These are phyloP conservation scores for Naja naja DNA, from an alignment of 2,113 vertebrate species.

Conservation along the genomic window DNA sequence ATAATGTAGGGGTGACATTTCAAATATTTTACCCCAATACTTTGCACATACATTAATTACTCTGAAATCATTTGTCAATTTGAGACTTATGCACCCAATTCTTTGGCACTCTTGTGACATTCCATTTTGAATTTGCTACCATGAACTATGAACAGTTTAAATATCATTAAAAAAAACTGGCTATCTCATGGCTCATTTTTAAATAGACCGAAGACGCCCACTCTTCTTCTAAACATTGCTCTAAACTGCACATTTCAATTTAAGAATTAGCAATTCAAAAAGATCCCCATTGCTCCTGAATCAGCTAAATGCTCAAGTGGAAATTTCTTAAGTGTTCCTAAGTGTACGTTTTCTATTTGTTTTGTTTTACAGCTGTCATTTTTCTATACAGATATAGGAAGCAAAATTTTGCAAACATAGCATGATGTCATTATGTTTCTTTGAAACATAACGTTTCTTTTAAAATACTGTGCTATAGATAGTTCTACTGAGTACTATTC, in stretches of 20 bases:
- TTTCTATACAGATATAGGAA: neutral
- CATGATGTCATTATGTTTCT: neutral
- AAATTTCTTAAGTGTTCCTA: neutral
- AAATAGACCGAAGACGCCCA: neutral
- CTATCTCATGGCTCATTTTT: neutral
- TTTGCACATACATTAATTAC: neutral
- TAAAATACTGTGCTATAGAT: neutral
- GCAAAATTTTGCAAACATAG: neutral
- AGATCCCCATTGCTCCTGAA: neutral
- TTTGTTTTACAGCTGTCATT: neutral
- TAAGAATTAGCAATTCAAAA: neutral
- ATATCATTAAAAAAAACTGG: neutral
- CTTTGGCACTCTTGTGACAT: neutral
- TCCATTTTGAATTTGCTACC: neutral
- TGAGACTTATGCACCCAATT: neutral
- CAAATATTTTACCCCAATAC: neutral
- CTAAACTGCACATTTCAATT: neutral
- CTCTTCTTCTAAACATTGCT: neutral
- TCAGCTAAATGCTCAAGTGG: neutral
- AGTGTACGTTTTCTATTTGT: neutral
- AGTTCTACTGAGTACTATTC: fast-evolving
- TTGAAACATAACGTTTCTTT: neutral
- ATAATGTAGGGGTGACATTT: neutral
- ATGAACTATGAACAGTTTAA: neutral
- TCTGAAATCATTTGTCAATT: neutral